Evolutionary conservation across 2,888 invertebrate genomes (phyloP), one percentile per base, ranked within the genome.

Genomic region (Nephrotoma appendiculata): DNA sequence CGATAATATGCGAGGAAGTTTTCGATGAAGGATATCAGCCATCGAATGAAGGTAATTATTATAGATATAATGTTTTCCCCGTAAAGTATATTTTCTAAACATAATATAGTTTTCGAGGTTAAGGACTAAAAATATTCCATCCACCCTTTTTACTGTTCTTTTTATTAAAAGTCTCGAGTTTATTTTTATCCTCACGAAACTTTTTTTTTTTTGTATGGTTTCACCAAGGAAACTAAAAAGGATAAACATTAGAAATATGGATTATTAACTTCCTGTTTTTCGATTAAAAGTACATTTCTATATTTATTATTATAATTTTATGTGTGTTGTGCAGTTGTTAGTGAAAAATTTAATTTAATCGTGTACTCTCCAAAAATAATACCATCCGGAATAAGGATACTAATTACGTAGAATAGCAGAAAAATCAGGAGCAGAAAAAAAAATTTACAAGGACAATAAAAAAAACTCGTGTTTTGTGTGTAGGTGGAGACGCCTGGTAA

Each of bases 1-100:
- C 90, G 44, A 89, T 96, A 89, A 94, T 95, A 89, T 96, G 96
- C 92, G 95, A 96, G 92, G 96, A 96, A 93, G 94, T 96, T 88
- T 96, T 96, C 91, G 96, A 96, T 92, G 96, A 96, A 92, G 94
- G 95, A 89, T 96, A 96, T 90, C 95, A 95, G 91, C 96, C 96
- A 89, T 96, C 96, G 83, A 94, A 94, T 89, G 96, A 96, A 92
- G 96, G 96, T 96, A 92, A 92, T 83, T 9, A 11, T 11, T 41
- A 19, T 57, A 57, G 19, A 12, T 48, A 48, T 48, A n/a, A 48
- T 48, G n/a, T 84, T 84, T 83, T 83, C 31, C 41, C 31, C 11
- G 31, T 31, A 31, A 31, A 31, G 31, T 1, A 31, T 31, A 31
- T 31, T 31, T 84, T 84, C 71, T 12, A 71, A 71, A 71, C n/a